phyloP scores from a whole-genome alignment of 2,113 vertebrate species.

The Elanus axillaris region DNA sequence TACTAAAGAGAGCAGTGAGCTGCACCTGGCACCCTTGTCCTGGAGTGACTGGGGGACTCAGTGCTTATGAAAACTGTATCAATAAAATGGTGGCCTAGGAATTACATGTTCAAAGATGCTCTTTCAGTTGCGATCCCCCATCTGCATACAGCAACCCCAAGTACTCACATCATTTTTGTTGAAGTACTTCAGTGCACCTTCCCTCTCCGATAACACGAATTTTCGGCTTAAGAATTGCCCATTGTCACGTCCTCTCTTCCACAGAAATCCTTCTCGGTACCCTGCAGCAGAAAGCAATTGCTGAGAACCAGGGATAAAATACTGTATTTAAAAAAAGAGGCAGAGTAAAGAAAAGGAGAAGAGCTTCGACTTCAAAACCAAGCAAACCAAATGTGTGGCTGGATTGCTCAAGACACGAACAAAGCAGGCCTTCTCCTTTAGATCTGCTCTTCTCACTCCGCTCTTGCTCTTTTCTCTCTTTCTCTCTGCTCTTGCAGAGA shows the following conservation, averaged over 20 bases:
- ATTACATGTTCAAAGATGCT: not conserved
- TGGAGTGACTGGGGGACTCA: not conserved
- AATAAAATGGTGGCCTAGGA: not conserved
- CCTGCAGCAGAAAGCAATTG: slow-evolving; percentile 65
- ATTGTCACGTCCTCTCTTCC: slow-evolving; percentile 94
- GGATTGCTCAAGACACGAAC: not conserved
- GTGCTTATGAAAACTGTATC: not conserved
- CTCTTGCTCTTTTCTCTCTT: not conserved
- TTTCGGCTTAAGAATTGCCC: slow-evolving; percentile 92
- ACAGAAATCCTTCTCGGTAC: slow-evolving; percentile 93
- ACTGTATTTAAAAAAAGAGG: not conserved
- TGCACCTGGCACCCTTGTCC: not conserved
- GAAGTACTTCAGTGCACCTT: slow-evolving; percentile 93
- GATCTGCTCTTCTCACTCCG: not conserved
- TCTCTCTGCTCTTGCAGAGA: too few relatives aligned
- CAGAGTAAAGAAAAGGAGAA: not conserved
- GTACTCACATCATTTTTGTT: slow-evolving; percentile 91
- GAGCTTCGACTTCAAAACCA: not conserved
- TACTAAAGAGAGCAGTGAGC: not conserved
- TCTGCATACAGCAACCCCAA: not conserved
- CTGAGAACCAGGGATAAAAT: not conserved
- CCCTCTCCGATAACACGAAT: slow-evolving; percentile 90
- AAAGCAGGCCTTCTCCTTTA: not conserved
- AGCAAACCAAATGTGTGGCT: not conserved
- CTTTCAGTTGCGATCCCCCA: fast-evolving